Base-by-base conservation (phyloP, 2,888 invertebrate genomes). In the Rambutsinella grinnellia region DNA sequence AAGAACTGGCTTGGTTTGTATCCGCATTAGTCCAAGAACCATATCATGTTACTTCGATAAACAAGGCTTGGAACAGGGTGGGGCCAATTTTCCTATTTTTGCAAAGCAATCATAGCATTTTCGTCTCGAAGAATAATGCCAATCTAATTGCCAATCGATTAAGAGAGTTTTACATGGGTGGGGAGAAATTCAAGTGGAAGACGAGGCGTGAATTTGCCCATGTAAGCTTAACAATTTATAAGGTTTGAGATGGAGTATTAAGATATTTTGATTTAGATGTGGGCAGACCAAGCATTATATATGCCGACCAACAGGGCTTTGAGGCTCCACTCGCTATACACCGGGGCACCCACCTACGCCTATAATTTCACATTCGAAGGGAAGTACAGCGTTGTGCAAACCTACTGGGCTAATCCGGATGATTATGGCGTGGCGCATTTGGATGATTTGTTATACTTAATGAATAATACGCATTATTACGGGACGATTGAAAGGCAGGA, bases 341-440 rank as follows among this genome's bases (percentile, higher is more conserved):
- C n/a, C n/a, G n/a, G n/a, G n/a, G n/a, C n/a, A n/a, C n/a, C n/a
- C n/a, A n/a, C n/a, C n/a, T n/a, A n/a, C n/a, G n/a, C n/a, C n/a
- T n/a, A n/a, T n/a, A 49, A 10, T 5, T 49, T n/a, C n/a, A 13
- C 15, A 5, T 17, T 5, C 60, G 47, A 51, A n/a, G 80, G 81
- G 3, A 63, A 61, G 19, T 77, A 80, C 56, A 71, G 78, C 23
- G 23, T 71, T 2, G 75, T 80, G 13, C 70, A 81, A 36, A 8
- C 58, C 1, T 26, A 63, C 19, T 75, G 77, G 1, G 76, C 74
- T 21, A 62, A 79, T 51, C 65, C 81, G 1, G 36, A 74, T 24
- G 81, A 81, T 46, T 81, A 56, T n/a, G 80, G 79, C 3, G 76
- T 78, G 5, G 58, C 74, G 1, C 81, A 78, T 47, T 24, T 78